Evolutionary conservation across 2,888 invertebrate genomes (phyloP).

Genomic region (Acanthosepion lycidas): DNA sequence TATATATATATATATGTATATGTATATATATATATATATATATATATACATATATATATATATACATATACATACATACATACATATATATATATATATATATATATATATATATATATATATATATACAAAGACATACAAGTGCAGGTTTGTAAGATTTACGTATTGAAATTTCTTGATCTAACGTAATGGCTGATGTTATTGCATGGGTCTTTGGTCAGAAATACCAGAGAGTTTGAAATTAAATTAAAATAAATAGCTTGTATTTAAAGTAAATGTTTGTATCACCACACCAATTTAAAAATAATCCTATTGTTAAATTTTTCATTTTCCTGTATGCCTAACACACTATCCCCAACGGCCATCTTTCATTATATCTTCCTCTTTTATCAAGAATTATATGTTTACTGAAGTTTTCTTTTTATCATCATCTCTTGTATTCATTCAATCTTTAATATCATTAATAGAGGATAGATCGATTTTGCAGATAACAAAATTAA

Average conservation of each 20-base stretch:
- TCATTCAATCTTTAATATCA: constrained; percentile 18
- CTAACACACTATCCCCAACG: not conserved
- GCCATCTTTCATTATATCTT: not conserved
- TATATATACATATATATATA: too few species aligned
- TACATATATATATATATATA: too few species aligned
- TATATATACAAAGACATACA: too few species aligned
- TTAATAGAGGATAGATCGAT: not conserved
- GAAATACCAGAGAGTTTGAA: not conserved
- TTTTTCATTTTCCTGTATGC: not conserved
- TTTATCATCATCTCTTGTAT: not conserved
- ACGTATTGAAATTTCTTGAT: too few species aligned
- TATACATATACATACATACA: not conserved
- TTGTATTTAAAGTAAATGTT: not conserved
- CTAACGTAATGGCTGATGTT: too few species aligned
- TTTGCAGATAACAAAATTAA: not conserved
- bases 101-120: not conserved
- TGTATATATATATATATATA: not conserved
- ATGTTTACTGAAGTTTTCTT: not conserved
- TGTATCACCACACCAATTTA: not conserved
- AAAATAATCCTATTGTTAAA: not conserved
- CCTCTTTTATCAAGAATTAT: not conserved
- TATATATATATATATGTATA: too few species aligned
- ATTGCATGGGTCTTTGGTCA: too few species aligned
- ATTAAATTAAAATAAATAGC: not conserved
- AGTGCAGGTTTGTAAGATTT: too few species aligned